Evolutionary conservation across 2,113 vertebrate species (phyloP).

Genomic region (Anarhynchus alexandrinus): DNA sequence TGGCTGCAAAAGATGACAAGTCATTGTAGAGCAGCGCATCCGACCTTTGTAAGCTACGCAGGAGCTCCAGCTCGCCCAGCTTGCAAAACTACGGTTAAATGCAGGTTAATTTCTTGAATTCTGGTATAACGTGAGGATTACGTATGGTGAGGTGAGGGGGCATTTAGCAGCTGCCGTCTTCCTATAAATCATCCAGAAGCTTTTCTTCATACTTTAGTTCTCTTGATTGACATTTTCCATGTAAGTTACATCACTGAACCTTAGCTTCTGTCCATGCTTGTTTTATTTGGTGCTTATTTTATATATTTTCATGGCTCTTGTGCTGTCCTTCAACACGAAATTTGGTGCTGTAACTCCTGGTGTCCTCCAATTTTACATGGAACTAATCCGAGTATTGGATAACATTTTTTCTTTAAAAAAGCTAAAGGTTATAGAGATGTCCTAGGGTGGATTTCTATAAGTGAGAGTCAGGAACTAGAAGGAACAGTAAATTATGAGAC

Average conservation of each 20-base stretch:
- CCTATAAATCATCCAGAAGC: background rate
- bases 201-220: background rate
- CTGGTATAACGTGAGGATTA: background rate
- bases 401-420: background rate
- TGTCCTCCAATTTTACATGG: background rate
- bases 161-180: background rate
- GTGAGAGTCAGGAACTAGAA: background rate
- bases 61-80: background rate
- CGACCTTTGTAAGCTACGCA: background rate
- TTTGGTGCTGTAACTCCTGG: background rate
- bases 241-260: background rate
- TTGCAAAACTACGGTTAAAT: background rate
- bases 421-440: background rate
- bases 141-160: background rate
- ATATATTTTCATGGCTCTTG: background rate
- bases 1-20: slow-evolving; percentile 17
- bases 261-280: background rate
- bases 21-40: background rate
- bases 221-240: background rate
- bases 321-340: background rate
- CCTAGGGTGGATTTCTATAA: background rate
- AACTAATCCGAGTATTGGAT: background rate
- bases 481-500: background rate
- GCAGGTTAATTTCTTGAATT: background rate
- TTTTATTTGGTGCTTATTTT: background rate